Evolutionary conservation across 2,888 invertebrate genomes (phyloP).

Genomic region (Erynnis tages): DNA sequence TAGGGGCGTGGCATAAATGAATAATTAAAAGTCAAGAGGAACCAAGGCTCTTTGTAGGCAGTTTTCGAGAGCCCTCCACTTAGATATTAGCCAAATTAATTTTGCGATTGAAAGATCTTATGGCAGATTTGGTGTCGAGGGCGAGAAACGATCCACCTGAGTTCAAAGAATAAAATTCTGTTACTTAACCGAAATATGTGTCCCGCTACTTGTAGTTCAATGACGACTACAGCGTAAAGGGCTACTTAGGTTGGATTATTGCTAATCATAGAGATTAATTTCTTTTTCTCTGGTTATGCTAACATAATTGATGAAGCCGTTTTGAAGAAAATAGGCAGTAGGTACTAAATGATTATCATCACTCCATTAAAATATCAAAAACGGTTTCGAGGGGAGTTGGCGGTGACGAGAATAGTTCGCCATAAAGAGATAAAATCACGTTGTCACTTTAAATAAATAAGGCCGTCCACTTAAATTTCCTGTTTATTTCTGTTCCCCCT

Average conservation of each 20-base stretch:
- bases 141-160: background rate
- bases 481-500: slow-evolving; percentile 68
- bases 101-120: slow-evolving; percentile 9
- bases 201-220: too few relatives aligned
- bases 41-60: slow-evolving; percentile 18
- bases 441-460: slow-evolving; percentile 73
- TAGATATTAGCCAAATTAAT: slow-evolving; percentile 16
- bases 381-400: slow-evolving; percentile 21
- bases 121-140: background rate
- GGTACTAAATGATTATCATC: too few relatives aligned
- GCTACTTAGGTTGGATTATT: too few relatives aligned
- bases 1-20: slow-evolving; percentile 21
- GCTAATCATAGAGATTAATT: too few relatives aligned
- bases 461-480: slow-evolving; percentile 64
- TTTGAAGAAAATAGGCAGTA: too few relatives aligned
- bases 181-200: background rate
- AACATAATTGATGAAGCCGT: too few relatives aligned
- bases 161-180: too few relatives aligned
- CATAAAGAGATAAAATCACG: slow-evolving; percentile 61
- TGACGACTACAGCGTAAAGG: too few relatives aligned
- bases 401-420: slow-evolving; percentile 49
- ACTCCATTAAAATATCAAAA: slow-evolving; percentile 22
- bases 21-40: slow-evolving; percentile 23
- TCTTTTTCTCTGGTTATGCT: too few relatives aligned
- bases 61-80: slow-evolving; percentile 3